These are phyloP conservation scores for Tetramorium bicarinatum DNA, from an alignment of 2,888 invertebrate species.

Conservation along the genomic window DNA sequence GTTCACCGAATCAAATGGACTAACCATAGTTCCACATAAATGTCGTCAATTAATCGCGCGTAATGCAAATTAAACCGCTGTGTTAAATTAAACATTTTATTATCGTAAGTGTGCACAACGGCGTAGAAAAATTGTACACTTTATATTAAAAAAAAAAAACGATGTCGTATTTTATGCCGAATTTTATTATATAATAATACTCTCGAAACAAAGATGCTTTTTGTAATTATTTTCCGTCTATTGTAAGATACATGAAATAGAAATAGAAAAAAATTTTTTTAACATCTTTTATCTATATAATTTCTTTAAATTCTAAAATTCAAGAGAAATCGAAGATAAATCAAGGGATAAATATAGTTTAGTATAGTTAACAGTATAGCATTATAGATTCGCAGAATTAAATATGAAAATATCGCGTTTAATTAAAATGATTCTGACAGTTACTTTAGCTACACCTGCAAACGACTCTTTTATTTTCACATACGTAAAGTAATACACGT, in stretches of 20 bases:
- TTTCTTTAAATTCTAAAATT: neutral
- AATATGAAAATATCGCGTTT: neutral
- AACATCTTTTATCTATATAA: conserved; percentile 10
- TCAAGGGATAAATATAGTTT: neutral
- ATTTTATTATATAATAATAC: conserved; percentile 8
- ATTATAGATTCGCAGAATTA: conserved; percentile 1
- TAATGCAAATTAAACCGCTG: neutral
- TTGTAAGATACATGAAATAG: neutral
- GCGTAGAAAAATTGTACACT: conserved; percentile 4
- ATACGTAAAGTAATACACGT: neutral
- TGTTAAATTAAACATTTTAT: conserved; percentile 2
- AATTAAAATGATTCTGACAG: neutral
- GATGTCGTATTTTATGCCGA: neutral
- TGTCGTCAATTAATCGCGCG: conserved; percentile 33
- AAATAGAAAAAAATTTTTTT: conserved; percentile 23
- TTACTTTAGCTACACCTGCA: neutral
- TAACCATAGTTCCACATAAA: conserved; percentile 20
- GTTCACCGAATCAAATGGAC: neutral
- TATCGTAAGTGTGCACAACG: conserved; percentile 11
- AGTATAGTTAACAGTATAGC: neutral
- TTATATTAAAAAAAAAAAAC: conserved; percentile 43
- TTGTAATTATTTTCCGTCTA: conserved; percentile 20
- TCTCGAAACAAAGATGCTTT: neutral
- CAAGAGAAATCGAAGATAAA: neutral
- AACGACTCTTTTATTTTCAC: neutral